These are phyloP conservation scores for Platycnemis pennipes DNA, from an alignment of 2,888 invertebrate species.

Conservation along the genomic window DNA sequence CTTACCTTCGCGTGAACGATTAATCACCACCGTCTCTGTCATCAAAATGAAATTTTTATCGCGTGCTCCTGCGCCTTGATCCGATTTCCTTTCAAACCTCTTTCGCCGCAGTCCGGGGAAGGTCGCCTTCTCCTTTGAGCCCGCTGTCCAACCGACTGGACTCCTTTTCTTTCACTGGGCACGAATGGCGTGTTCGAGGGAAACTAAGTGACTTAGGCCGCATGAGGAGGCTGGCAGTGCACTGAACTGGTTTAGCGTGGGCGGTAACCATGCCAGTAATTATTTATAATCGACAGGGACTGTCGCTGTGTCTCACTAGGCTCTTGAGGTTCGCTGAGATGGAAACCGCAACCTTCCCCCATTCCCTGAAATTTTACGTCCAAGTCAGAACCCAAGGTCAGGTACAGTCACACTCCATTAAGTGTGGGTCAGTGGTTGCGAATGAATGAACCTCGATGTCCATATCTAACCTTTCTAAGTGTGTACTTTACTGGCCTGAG, in stretches of 20 bases:
- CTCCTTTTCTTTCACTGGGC: not conserved
- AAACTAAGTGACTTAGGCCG: not conserved
- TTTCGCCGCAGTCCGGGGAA: not conserved
- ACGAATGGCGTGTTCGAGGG: not conserved
- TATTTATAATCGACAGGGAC: not conserved
- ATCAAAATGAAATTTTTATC: not conserved
- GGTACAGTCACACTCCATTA: not conserved
- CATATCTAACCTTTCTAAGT: not conserved
- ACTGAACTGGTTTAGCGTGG: not conserved
- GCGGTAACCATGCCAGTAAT: not conserved
- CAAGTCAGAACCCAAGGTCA: not conserved
- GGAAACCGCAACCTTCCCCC: not conserved
- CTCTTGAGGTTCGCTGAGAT: not conserved
- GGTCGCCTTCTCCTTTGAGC: not conserved
- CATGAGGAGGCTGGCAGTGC: not conserved
- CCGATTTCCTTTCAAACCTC: not conserved
- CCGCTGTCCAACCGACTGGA: not conserved
- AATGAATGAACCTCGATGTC: not conserved
- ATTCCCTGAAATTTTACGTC: not conserved
- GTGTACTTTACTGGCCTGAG: not conserved
- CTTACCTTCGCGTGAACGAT: not conserved
- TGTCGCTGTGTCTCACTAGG: not conserved
- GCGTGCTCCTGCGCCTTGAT: not conserved
- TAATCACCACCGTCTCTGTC: not conserved
- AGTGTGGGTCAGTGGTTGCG: not conserved